Evolutionary conservation across 92 coral and sea anemone genomes (phyloP).

Genomic region (Phenganax subtilis): DNA sequence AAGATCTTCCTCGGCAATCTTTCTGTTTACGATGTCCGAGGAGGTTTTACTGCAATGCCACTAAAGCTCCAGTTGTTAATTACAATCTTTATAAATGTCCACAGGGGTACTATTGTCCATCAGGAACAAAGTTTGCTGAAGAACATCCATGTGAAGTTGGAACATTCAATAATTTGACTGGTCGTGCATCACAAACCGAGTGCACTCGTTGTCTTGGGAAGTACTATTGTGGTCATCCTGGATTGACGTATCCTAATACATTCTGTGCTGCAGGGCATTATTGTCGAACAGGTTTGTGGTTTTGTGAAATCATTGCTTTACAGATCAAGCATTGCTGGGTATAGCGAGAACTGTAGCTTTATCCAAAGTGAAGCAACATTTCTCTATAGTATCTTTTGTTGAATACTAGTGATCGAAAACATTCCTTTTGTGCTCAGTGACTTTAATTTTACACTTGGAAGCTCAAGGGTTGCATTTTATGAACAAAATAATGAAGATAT

Average conservation of each 20-base stretch:
- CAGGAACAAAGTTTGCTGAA: constrained; percentile 74
- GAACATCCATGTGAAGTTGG: constrained; percentile 80
- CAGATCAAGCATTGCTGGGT: too few relatives aligned
- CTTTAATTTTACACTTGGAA: too few relatives aligned
- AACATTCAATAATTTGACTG: constrained; percentile 77
- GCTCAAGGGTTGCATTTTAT: too few relatives aligned
- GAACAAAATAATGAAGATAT: too few relatives aligned
- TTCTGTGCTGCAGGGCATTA: constrained; percentile 77
- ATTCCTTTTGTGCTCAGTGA: too few relatives aligned
- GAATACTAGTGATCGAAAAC: too few relatives aligned
- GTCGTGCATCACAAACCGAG: constrained; percentile 73
- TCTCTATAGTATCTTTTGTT: too few relatives aligned
- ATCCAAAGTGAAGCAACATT: too few relatives aligned
- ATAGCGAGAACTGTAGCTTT: too few relatives aligned
- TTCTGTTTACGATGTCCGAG: constrained; percentile 73
- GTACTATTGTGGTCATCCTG: constrained; percentile 82
- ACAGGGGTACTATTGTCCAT: constrained; percentile 80
- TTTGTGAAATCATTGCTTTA: neutral
- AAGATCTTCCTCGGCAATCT: constrained; percentile 57
- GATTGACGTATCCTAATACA: constrained; percentile 68
- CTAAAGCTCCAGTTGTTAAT: constrained; percentile 67
- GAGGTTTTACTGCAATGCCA: constrained; percentile 88
- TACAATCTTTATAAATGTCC: constrained; percentile 63
- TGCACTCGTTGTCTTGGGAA: constrained; percentile 78
- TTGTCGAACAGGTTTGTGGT: constrained; percentile 66